Evolutionary conservation across 2,113 vertebrate species (phyloP).

Genomic region (Grantiella picta): DNA sequence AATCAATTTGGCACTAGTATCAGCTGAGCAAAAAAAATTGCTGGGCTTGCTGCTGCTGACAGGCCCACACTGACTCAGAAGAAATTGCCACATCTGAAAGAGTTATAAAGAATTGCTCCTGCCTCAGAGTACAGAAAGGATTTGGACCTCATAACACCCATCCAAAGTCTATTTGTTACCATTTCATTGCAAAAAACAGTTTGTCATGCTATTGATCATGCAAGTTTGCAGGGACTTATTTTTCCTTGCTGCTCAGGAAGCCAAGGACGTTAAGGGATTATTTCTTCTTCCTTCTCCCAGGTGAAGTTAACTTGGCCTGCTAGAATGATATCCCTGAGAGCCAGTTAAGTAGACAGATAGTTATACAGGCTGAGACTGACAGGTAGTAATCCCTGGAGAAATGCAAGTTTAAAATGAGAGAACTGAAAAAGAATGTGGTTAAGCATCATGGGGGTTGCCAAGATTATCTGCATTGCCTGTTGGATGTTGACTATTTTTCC

Average conservation of each 20-base stretch:
- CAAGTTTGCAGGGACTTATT: not conserved
- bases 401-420: not conserved
- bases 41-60: not conserved
- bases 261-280: not conserved
- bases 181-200: not conserved
- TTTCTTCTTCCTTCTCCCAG: not conserved
- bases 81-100: not conserved
- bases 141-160: not conserved
- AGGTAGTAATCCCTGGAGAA: not conserved
- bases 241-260: not conserved
- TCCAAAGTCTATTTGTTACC: not conserved
- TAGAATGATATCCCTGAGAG: not conserved
- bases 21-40: not conserved
- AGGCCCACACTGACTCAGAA: not conserved
- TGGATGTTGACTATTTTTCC: not conserved
- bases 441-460: not conserved
- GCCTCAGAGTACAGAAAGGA: not conserved
- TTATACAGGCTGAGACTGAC: not conserved
- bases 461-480: not conserved
- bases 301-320: not conserved
- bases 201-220: not conserved
- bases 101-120: not conserved
- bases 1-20: slow-evolving; percentile 16
- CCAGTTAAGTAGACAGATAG: not conserved
- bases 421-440: not conserved